A percentile compares a stretch with the other conserved stretches of the same genome.
phyloP scores from a whole-genome alignment of 2,888 invertebrate genomes.

The Sipha maydis region DNA sequence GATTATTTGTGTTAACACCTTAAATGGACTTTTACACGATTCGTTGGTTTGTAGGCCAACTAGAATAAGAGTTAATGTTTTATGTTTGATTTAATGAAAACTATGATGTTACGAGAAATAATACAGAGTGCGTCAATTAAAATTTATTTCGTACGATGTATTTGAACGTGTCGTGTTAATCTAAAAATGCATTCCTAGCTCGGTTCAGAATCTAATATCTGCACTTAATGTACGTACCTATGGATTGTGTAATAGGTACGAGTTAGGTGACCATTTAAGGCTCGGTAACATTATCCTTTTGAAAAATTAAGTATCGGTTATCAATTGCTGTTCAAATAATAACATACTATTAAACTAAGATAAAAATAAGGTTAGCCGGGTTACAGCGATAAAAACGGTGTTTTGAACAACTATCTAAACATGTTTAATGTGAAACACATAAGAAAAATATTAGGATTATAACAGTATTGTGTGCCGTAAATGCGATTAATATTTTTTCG shows the following conservation, averaged over 20 bases:
- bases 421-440: not conserved
- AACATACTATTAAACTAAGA: not conserved
- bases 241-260: too few relatives aligned
- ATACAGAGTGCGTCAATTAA: too few relatives aligned
- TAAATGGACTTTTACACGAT: slow-evolving; percentile 27
- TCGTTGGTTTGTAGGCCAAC: slow-evolving; percentile 15
- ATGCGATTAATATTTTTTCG: slow-evolving; percentile 34
- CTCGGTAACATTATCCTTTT: not conserved
- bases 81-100: too few relatives aligned
- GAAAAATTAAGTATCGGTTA: not conserved
- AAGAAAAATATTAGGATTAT: slow-evolving; percentile 10
- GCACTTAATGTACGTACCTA: too few relatives aligned
- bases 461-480: not conserved
- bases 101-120: too few relatives aligned
- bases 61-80: not conserved
- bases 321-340: not conserved
- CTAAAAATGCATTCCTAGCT: too few relatives aligned
- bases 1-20: slow-evolving; percentile 18
- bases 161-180: too few relatives aligned
- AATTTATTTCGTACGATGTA: too few relatives aligned
- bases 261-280: not conserved
- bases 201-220: too few relatives aligned
- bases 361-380: slow-evolving; percentile 11
- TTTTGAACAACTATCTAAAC: slow-evolving; percentile 26
- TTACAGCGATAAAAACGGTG: slow-evolving; percentile 11